Conservation (phyloP, 2,888 invertebrate genomes). For the Meiosimyza decipiens region DNA sequence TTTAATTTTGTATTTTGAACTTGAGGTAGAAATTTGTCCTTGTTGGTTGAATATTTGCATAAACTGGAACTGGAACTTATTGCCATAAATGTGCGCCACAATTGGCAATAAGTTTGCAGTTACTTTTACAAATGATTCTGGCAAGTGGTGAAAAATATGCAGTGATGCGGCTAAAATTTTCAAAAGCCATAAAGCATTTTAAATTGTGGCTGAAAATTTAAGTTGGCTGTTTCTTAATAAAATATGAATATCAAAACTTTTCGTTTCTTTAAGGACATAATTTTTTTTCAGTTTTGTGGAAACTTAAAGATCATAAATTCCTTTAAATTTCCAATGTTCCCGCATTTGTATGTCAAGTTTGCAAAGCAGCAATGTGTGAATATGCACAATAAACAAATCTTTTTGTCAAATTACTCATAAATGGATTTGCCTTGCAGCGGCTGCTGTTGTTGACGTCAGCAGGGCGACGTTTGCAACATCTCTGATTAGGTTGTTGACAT, state of each 20-base stretch:
- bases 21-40: slow-evolving; percentile 26
- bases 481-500: slow-evolving; percentile 3
- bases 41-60: slow-evolving; percentile 26
- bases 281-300: no score
- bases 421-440: slow-evolving; percentile 43
- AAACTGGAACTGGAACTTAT: slow-evolving; percentile 19
- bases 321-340: no score
- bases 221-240: no score
- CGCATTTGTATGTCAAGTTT: no score
- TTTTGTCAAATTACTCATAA: slow-evolving; percentile 46
- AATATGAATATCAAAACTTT: no score
- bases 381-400: slow-evolving; percentile 33
- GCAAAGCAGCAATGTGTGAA: no score
- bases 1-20: neutral
- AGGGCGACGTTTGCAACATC: slow-evolving; percentile 17
- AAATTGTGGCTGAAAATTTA: no score
- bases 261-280: no score
- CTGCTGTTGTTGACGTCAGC: slow-evolving; percentile 40
- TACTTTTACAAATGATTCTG: slow-evolving; percentile 40
- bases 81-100: slow-evolving; percentile 7
- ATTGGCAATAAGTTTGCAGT: slow-evolving; percentile 11
- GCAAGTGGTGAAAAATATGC: slow-evolving; percentile 30
- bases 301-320: no score
- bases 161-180: no score
- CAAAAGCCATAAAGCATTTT: no score